Base-by-base conservation (phyloP, 2,797 vertebrate species). In the Semaprochilodus insignis region DNA sequence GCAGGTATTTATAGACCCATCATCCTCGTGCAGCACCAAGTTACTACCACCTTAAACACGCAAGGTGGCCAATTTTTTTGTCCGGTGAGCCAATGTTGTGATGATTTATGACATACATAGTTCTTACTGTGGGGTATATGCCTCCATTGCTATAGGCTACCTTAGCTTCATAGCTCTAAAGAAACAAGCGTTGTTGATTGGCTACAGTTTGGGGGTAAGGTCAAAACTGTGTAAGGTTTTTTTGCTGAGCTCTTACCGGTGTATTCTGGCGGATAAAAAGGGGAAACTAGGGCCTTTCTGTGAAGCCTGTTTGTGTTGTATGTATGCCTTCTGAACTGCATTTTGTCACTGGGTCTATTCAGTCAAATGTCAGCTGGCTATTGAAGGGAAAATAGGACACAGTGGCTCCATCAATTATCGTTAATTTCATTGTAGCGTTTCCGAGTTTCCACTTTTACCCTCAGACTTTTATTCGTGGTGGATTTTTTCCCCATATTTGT, bases 381-480 rank as follows among this genome's bases (percentile, higher is more conserved):
- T 85, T 86, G 81, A 84, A 63, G 31, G 31, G 75, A 89, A 80
- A 87, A n/a, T 80, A 69, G 71, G 23, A 19, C 8, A 73, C 52
- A 73, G 27, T 72, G n/a, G 19, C 13, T 8, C 48, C 16, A 4
- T 67, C 57, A 66, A 40, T 52, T 78, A 7, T 77, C 51, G 34
- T 75, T 55, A 17, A 8, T 36, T 27, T 25, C 6, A 27, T 10
- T 74, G 63, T 57, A 27, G n/a, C 21, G 27, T 36, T 16, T 6
- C 23, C 40, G 40, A 2, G 21, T 63, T 62, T 16, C 60, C 14
- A 16, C 40, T 69, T 80, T 79, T 51, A 51, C 63, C 21, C 69
- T 40, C 34, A 21, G 76, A 65, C n/a, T 19, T 59, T 34, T 66
- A 51, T 52, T 75, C 23, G 15, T 21, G 36, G 10, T 60, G 14